Base-by-base conservation (phyloP, 2,113 vertebrate species). In the Mionectes macconnelli region DNA sequence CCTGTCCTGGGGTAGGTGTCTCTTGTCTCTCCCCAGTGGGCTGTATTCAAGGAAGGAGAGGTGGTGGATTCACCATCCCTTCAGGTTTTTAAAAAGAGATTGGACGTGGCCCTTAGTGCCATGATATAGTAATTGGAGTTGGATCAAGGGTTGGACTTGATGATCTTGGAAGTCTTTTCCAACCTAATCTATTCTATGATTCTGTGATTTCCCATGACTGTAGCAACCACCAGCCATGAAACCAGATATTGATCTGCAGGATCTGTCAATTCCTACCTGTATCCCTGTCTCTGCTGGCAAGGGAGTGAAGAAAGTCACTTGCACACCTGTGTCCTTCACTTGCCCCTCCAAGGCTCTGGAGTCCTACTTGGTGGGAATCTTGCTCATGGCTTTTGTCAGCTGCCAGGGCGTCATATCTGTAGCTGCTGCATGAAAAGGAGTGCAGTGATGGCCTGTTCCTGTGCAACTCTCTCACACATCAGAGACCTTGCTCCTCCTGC, bases 141-240 rank as follows among this genome's bases (percentile, higher is more conserved):
- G n/a, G n/a, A n/a, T n/a, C n/a, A n/a, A n/a, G n/a, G n/a, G n/a
- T n/a, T n/a, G n/a, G n/a, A n/a, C n/a, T n/a, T n/a, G n/a, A n/a
- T n/a, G n/a, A n/a, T n/a, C n/a, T n/a, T n/a, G n/a, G n/a, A n/a
- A n/a, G n/a, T n/a, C n/a, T n/a, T n/a, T n/a, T n/a, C n/a, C n/a
- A n/a, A n/a, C n/a, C n/a, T n/a, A n/a, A n/a, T n/a, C n/a, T n/a
- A n/a, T n/a, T n/a, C n/a, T n/a, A n/a, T n/a, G n/a, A n/a, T n/a
- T n/a, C n/a, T n/a, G n/a, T n/a, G n/a, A 11, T 7, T 6, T 19
- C 21, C 56, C 10, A 1, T 16, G 31, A 50, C 15, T 10, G 5
- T 1, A 12, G 49, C 33, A 60, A 62, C 15, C 40, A 62, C n/a
- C 31, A 56, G 19, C 53, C 49, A 40, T 3, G 7, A 62, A 47